Conservation (phyloP, 1,140 invertebrate genomes). For the Druon quercuslanigerum region DNA sequence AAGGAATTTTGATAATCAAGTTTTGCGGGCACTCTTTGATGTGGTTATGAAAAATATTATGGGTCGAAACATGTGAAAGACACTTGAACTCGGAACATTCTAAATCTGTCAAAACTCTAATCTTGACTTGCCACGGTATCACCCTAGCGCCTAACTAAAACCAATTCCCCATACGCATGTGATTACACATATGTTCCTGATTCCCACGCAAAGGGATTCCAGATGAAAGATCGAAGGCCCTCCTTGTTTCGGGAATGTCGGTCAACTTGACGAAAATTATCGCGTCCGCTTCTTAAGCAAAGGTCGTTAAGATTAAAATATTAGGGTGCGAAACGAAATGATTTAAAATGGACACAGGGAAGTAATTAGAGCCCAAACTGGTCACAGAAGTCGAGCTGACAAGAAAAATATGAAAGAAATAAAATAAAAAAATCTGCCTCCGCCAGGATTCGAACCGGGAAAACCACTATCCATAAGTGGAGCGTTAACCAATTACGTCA, state of each 20-base stretch:
- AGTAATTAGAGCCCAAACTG: no score
- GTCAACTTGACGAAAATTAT: slow-evolving; percentile 5
- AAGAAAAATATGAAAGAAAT: no score
- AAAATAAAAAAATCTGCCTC: no score
- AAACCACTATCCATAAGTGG: no score
- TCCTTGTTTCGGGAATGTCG: neutral
- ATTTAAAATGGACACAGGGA: no score
- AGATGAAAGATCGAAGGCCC: slow-evolving; percentile 9
- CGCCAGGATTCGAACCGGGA: no score
- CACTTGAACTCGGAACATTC: slow-evolving; percentile 5
- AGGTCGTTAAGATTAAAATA: no score
- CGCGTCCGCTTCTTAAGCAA: neutral
- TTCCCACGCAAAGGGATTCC: neutral
- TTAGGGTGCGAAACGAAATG: no score
- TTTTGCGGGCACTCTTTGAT: neutral
- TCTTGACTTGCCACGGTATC: neutral
- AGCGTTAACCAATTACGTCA: no score
- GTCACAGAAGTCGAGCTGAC: no score
- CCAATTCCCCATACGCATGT: slow-evolving; percentile 6
- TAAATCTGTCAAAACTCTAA: neutral
- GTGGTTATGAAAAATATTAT: neutral
- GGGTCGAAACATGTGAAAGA: neutral
- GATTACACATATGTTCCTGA: slow-evolving; percentile 9
- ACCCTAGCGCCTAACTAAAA: neutral
- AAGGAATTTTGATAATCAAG: neutral